Evolutionary conservation across 37 sponge, comb jelly and placozoan species (phyloP), one percentile per base, ranked within the genome.

Genomic region (Tethya wilhelma): DNA sequence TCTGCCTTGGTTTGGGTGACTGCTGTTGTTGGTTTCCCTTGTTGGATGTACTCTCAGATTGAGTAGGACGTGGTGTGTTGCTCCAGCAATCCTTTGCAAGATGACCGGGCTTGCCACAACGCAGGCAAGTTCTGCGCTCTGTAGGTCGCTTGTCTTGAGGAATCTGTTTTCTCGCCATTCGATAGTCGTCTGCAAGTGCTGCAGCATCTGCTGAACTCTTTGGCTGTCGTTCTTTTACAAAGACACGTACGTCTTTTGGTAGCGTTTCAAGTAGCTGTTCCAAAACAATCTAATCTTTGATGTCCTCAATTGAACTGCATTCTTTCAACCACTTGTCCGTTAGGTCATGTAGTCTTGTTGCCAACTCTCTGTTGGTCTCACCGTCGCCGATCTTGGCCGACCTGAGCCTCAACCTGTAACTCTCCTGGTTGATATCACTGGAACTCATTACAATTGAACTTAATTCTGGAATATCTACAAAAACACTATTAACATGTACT

Each of bases 261-360:
- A 87, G 7, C 0, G 60, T 45, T 17, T 65, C 40, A 23, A 80
- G 31, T n/a, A 87, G 59, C 57, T 87, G 80, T 58, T 87, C 81
- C 44, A 60, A 12, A 0, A 71, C 65, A 9, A 87, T 39, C 44
- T 32, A 14, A 14, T 86, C 74, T n/a, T 30, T 26, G 14, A 78
- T 33, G 0, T 69, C 74, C 23, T 71, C 67, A 11, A 31, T 38
- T 8, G 45, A 29, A 44, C 32, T 44, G 22, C 49, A 43, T 29
- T 19, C 31, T 60, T 43, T 70, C 19, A 59, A 25, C 87, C 87
- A 87, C 45, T 80, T 79, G 23, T 6, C 14, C 19, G 55, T 19
- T 45, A 80, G 12, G 38, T 80, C 87, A n/a, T 43, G 37, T 5
- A 75, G 31, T 17, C 69, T 25, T 2, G 53, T 62, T 34, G 41